Evolutionary conservation across 2,888 invertebrate species (phyloP), one percentile per base, ranked within the genome.

Genomic region (Bedellia somnulentella): DNA sequence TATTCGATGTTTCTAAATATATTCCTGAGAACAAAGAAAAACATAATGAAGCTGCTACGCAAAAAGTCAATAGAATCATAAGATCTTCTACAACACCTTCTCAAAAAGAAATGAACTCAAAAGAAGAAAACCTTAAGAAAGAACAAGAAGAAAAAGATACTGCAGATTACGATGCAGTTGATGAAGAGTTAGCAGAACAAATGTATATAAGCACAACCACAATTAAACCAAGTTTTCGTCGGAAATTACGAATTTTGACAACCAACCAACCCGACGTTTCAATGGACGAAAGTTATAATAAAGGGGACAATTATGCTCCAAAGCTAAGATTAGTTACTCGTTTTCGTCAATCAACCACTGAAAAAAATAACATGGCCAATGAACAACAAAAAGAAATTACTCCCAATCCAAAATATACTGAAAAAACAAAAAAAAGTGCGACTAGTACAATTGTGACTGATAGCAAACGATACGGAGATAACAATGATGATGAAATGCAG

Each of bases 361-460:
- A 36, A 37, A 36, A 42, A 5, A 17, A n/a, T n/a, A n/a, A n/a
- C n/a, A n/a, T n/a, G n/a, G n/a, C n/a, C n/a, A n/a, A n/a, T n/a
- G n/a, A n/a, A n/a, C n/a, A n/a, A n/a, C n/a, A n/a, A n/a, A n/a
- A n/a, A 11, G 35, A 43, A 3, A 34, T 29, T 4, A 16, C 17
- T 4, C 15, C 21, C 2, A 27, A 40, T 25, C 62, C 67, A 6
- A 63, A 59, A 39, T 66, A 60, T 32, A 56, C 52, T 39, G 73
- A 66, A 45, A 73, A 70, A 45, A 66, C 68, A 42, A 71, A 57
- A 28, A 73, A 71, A 39, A 52, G 49, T 9, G 49, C 57, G 5
- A 60, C 66, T 41, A 73, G 62, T 15, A 77, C 76, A 3, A 43
- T 68, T 33, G 66, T 77, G 1, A 76, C 75, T 3, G 76, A 77